These are phyloP conservation scores for Metalampra italica DNA, from an alignment of 2,888 invertebrate species.

Conservation along the genomic window DNA sequence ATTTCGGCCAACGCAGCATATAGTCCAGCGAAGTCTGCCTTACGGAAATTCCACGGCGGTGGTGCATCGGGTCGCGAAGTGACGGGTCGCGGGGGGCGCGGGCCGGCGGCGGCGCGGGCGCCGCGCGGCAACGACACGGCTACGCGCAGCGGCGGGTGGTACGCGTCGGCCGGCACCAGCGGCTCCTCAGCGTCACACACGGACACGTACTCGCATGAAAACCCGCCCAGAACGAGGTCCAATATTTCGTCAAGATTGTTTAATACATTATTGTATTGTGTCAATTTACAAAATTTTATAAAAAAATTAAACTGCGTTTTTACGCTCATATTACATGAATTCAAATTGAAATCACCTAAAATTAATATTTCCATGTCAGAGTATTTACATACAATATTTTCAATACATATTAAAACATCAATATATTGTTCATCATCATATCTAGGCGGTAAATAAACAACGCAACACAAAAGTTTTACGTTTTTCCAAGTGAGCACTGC, in stretches of 20 bases:
- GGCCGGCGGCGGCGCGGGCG: conserved; percentile 12
- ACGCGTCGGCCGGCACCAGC: not conserved
- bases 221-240: too few species aligned
- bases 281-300: not conserved
- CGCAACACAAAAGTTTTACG: conserved; percentile 2
- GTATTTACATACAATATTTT: conserved; percentile 1
- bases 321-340: not conserved
- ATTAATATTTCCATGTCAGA: not conserved
- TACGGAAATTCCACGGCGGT: conserved; percentile 9
- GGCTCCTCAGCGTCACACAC: not conserved
- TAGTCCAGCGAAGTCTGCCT: too few species aligned
- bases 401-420: conserved; percentile 1
- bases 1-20: too few species aligned
- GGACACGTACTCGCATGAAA: not conserved
- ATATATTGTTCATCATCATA: conserved; percentile 2
- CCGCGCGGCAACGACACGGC: too few species aligned
- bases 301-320: not conserved
- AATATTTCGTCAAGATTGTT: too few species aligned
- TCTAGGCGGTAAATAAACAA: conserved; percentile 4
- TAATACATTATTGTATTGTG: not conserved
- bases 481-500: not conserved
- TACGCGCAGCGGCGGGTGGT: too few species aligned
- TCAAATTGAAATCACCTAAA: conserved; percentile 1
- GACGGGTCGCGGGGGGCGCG: too few species aligned
- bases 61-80: too few species aligned